Evolutionary conservation across 1,140 invertebrate genomes (phyloP).

Genomic region (Hydropsyche tenuis): DNA sequence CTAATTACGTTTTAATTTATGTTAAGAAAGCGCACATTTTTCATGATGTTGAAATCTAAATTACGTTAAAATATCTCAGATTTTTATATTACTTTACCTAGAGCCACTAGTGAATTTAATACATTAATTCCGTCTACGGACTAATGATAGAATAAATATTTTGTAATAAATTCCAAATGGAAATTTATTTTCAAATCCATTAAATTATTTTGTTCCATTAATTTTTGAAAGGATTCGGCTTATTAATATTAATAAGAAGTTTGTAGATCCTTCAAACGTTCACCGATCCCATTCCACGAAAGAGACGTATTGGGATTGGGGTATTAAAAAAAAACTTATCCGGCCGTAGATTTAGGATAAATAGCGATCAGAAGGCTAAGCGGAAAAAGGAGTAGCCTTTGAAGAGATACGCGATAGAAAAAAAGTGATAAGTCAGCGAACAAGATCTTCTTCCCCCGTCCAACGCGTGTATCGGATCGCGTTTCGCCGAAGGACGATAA

Average conservation of each 20-base stretch:
- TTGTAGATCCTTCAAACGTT: conserved; percentile 31
- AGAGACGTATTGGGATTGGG: conserved; percentile 1
- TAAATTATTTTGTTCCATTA: conserved; percentile 39
- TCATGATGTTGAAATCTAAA: too few relatives aligned
- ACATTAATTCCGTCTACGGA: background rate
- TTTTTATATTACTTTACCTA: too few relatives aligned
- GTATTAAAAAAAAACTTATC: conserved; percentile 29
- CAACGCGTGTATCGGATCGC: background rate
- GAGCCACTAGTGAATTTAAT: too few relatives aligned
- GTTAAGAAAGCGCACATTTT: too few relatives aligned
- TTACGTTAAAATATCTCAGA: too few relatives aligned
- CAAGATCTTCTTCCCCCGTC: background rate
- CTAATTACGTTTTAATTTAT: too few relatives aligned
- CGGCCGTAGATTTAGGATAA: conserved; percentile 31
- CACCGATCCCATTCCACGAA: background rate
- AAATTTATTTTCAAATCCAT: conserved; percentile 33
- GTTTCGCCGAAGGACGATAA: conserved; percentile 30
- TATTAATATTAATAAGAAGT: conserved; percentile 37
- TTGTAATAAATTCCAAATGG: conserved; percentile 19
- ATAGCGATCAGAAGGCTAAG: conserved; percentile 32
- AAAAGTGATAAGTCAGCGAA: conserved; percentile 46
- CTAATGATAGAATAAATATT: conserved; percentile 30
- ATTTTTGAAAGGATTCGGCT: conserved; percentile 32
- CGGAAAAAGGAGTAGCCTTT: conserved; percentile 31
- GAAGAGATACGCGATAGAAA: conserved; percentile 19